Base-by-base conservation (phyloP, 2,113 vertebrate species). In the Serilophus lunatus region DNA sequence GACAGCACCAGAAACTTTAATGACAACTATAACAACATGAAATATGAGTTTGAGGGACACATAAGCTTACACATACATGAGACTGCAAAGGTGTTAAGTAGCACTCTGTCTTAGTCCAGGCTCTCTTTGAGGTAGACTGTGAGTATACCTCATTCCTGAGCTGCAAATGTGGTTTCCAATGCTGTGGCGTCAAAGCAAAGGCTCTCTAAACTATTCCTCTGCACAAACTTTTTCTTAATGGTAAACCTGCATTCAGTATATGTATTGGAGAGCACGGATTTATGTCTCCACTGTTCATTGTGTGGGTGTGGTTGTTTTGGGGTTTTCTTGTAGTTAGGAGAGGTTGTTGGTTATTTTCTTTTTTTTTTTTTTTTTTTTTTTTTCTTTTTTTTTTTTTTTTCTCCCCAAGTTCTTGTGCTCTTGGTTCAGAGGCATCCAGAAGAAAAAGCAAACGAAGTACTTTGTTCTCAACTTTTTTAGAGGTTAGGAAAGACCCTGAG, bases 1-100 rank as follows among this genome's bases (percentile, higher is more conserved):
- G 24, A 26, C 53, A 31, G 38, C 49, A 28, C 23, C 11, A 28
- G 45, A 61, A 59, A 63, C 3, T 82, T 89, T 31, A 53, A 13
- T 66, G 47, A 40, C 51, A 64, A 2, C 24, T 53, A 0, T 3
- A 6, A 24, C 0, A 0, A 25, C 33, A 9, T 8, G 17, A 74
- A 56, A 66, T 29, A 33, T 0, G 0, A 1, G 9, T 54, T 76
- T 54, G 31, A 22, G 22, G 31, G 13, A n/a, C 19, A 65, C 47
- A n/a, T 25, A 23, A 72, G 19, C 16, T 79, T 59, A 40, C 6
- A 33, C 4, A 1, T 33, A 13, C 6, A 3, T 42, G 47, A 44
- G 35, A 59, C 15, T 36, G 14, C 42, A 54, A 33, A 76, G 49
- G 7, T 79, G 40, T 49, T 54, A 40, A 82, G 26, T 44, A 56